Conservation (phyloP, 2,888 invertebrate species). For the Perithous albicinctus region DNA sequence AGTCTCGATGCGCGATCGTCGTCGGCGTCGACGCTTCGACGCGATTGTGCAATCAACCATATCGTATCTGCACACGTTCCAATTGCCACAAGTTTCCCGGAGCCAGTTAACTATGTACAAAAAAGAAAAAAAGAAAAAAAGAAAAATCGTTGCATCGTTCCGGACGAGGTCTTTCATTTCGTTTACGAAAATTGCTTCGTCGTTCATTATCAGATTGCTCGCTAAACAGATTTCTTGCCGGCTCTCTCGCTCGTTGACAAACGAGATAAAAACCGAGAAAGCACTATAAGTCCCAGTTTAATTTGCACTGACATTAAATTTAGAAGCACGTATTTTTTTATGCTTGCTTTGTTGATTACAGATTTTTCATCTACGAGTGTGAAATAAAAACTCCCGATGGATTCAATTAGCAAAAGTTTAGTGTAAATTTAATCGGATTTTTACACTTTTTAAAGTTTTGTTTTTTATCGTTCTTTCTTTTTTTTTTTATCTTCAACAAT, state of each 20-base stretch:
- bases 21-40: slow-evolving; percentile 31
- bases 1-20: slow-evolving; percentile 21
- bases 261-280: not conserved
- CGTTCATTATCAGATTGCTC: slow-evolving; percentile 7
- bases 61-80: slow-evolving; percentile 39
- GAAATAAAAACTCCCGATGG: not conserved
- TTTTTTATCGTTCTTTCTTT: not conserved
- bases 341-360: not conserved
- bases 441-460: no score
- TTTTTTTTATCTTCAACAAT: no score
- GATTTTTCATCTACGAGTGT: no score
- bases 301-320: not conserved
- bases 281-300: not conserved
- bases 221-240: not conserved
- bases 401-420: not conserved
- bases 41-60: slow-evolving; percentile 41
- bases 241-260: not conserved
- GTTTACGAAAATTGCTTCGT: slow-evolving; percentile 30
- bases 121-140: slow-evolving; percentile 35
- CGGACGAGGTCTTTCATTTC: slow-evolving; percentile 23
- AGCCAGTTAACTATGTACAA: slow-evolving; percentile 22
- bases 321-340: not conserved
- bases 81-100: slow-evolving; percentile 27
- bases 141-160: slow-evolving; percentile 6
- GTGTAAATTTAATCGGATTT: slow-evolving; percentile 4